phyloP scores from a whole-genome alignment of 1,140 invertebrate genomes.

The Zaprionus camerounensis region DNA sequence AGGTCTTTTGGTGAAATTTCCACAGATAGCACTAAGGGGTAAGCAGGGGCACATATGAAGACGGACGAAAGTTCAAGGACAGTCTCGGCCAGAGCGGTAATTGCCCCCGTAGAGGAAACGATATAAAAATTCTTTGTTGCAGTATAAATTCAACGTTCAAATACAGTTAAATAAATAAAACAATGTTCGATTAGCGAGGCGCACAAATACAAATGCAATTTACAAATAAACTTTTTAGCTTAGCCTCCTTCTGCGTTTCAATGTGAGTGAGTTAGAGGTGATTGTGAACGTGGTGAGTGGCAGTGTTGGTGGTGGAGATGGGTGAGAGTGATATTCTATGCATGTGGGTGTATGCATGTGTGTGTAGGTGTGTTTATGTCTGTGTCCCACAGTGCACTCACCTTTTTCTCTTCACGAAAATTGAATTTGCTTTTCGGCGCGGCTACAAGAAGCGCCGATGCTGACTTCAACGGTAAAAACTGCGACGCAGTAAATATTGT shows the following conservation, averaged over 20 bases:
- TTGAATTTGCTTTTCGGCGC: conserved; percentile 47
- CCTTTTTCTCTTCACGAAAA: conserved; percentile 56
- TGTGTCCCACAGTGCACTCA: conserved; percentile 66
- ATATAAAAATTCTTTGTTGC: conserved; percentile 76
- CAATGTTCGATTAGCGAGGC: conserved; percentile 45
- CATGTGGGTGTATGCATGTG: conserved; percentile 15
- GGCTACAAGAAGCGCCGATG: conserved; percentile 47
- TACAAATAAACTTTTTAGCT: conserved; percentile 40
- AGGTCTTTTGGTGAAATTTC: conserved; percentile 61
- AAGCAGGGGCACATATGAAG: conserved; percentile 9
- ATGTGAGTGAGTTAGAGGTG: conserved; percentile 37
- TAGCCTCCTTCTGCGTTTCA: neutral
- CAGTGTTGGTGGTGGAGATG: neutral
- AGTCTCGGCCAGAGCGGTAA: conserved; percentile 23
- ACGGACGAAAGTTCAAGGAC: conserved; percentile 44
- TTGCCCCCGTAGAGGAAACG: conserved; percentile 15
- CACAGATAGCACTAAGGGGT: neutral
- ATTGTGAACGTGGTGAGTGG: neutral
- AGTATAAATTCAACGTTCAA: conserved; percentile 23
- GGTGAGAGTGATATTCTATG: conserved; percentile 38
- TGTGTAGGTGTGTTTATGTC: conserved; percentile 8
- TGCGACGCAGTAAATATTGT: conserved; percentile 71
- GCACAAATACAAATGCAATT: conserved; percentile 35
- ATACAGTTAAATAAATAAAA: conserved; percentile 36
- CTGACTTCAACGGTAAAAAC: conserved; percentile 69